Evolutionary conservation across 2,888 invertebrate genomes (phyloP), one percentile per base, ranked within the genome.

Genomic region (Drosophila helvetica): DNA sequence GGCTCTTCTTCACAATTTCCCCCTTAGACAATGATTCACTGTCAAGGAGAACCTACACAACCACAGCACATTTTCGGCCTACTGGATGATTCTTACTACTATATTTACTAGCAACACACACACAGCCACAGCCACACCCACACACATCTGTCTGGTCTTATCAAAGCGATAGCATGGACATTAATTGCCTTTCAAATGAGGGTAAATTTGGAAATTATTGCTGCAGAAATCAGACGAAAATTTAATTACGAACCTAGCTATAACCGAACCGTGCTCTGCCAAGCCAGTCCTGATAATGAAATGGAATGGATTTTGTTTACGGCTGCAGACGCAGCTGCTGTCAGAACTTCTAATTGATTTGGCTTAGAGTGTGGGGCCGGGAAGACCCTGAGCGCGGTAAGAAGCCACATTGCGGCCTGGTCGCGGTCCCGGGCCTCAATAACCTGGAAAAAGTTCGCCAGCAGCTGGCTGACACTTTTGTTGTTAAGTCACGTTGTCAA

Each of bases 271-370:
- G 18, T n/a, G 33, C 12, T 12, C 5, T 38, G 8, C 19, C 17
- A 22, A 46, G 38, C 19, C 10, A 18, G 17, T n/a, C 10, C 9
- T 4, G 52, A 70, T 70, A 43, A 57, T 52, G 51, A 18, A 43
- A 57, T 52, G 45, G 17, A 51, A 30, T 27, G 30, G 25, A 45
- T 43, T 30, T 12, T 17, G 38, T 27, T 50, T 51, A 65, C 74
- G 42, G 38, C 54, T 48, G 60, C 66, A 82, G 73, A 57, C 75
- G 66, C 78, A 78, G 76, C 65, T 64, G 75, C 79, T 79, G 77
- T 71, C 86, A 77, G 82, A 83, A 84, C 79, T 84, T 84, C 87
- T 87, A 87, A 84, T 87, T 84, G 87, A 87, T 87, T 86, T 86
- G 68, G 85, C 83, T 81, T 73, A 69, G 75, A 77, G 66, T 22